These are phyloP conservation scores for Sinhomidia bicolor DNA, from an alignment of 2,888 invertebrate genomes.

Conservation along the genomic window DNA sequence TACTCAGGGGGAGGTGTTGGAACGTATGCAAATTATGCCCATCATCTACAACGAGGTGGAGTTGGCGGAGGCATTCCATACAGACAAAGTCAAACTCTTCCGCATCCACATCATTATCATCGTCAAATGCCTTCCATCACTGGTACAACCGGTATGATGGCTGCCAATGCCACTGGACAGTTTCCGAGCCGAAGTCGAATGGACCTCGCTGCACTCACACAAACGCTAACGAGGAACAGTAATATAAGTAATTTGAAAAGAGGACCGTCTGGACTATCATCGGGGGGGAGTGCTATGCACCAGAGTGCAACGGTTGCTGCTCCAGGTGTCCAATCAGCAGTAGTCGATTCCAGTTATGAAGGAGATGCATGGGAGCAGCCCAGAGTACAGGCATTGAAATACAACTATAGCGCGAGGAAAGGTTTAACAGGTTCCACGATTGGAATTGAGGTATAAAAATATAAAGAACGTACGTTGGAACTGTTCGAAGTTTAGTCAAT, in stretches of 20 bases:
- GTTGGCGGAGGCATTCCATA: neutral
- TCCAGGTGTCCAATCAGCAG: neutral
- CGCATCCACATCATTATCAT: conserved; percentile 64
- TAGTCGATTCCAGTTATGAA: conserved; percentile 46
- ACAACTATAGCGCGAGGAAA: conserved; percentile 60
- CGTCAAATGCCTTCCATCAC: conserved; percentile 36
- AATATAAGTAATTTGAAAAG: conserved; percentile 28
- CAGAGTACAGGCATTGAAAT: conserved; percentile 71
- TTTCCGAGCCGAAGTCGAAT: conserved; percentile 54
- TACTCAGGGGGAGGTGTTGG: conserved; percentile 19
- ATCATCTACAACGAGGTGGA: conserved; percentile 8
- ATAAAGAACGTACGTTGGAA: neutral
- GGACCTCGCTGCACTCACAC: conserved; percentile 38
- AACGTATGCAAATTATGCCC: conserved; percentile 28
- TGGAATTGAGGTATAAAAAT: conserved; percentile 46
- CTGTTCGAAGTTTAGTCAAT: no score
- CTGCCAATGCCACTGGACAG: neutral
- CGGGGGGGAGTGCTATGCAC: neutral
- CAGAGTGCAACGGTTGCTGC: neutral
- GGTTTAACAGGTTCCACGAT: conserved; percentile 33
- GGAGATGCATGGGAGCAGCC: conserved; percentile 73
- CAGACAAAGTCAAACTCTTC: conserved; percentile 68
- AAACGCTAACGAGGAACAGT: conserved; percentile 44
- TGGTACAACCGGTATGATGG: conserved; percentile 7
- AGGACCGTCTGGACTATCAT: neutral